A percentile compares a stretch with the other conserved stretches of the same genome.
phyloP scores from a whole-genome alignment of 2,113 vertebrate species.

The Tringa solitaria region DNA sequence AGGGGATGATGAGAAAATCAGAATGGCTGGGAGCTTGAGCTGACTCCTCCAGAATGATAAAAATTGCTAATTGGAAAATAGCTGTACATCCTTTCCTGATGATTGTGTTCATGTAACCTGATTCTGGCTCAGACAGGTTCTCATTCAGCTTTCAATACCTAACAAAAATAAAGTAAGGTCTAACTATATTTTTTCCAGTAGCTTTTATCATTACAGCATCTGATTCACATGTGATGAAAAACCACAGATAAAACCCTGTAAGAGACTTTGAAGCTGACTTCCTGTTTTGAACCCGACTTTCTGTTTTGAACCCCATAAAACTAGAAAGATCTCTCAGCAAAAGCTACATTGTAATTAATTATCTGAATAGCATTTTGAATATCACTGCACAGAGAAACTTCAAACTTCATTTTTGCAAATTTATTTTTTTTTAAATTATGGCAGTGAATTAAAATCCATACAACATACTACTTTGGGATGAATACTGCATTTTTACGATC shows the following conservation, averaged over 20 bases:
- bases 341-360: neutral
- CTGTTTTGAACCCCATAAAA: neutral
- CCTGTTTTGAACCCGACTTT: neutral
- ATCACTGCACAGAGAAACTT: neutral
- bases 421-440: neutral
- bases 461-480: neutral
- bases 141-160: neutral
- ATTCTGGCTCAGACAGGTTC: neutral
- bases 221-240: neutral
- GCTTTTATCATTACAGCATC: neutral
- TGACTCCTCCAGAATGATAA: neutral
- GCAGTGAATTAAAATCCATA: neutral
- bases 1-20: neutral
- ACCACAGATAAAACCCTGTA: neutral
- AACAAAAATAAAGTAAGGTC: neutral
- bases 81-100: neutral
- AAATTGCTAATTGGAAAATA: neutral
- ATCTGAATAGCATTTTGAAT: neutral
- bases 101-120: neutral
- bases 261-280: neutral
- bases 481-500: neutral
- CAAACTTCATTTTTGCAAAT: neutral
- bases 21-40: neutral
- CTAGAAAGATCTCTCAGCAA: neutral
- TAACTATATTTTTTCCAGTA: neutral